A percentile compares a stretch with the other conserved stretches of the same genome.
phyloP scores from a whole-genome alignment of 2,113 vertebrate genomes.

The Rattus rattus region DNA sequence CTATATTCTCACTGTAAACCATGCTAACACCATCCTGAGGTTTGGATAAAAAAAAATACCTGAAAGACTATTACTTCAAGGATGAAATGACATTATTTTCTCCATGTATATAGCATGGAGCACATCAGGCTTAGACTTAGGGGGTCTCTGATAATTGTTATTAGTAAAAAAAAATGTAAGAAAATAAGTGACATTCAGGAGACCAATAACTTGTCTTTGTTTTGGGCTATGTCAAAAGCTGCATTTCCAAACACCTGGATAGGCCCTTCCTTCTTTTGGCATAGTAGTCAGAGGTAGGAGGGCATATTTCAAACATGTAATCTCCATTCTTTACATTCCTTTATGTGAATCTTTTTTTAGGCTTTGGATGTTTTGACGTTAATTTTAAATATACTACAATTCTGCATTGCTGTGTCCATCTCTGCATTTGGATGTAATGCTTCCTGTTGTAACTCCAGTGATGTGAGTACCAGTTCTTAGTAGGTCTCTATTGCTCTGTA shows the following conservation, averaged over 20 bases:
- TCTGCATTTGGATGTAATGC: slow-evolving; percentile 62
- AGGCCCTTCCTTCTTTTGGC: background rate
- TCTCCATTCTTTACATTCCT: background rate
- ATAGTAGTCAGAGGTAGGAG: background rate
- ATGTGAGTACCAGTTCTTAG: background rate
- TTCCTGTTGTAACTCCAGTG: background rate
- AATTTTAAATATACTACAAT: slow-evolving; percentile 46
- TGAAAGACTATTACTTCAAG: background rate
- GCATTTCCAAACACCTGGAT: background rate
- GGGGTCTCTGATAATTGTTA: background rate
- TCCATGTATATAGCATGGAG: background rate
- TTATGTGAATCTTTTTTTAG: background rate
- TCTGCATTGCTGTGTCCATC: slow-evolving; percentile 44
- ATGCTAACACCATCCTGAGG: background rate
- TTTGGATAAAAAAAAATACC: background rate
- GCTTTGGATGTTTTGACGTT: background rate
- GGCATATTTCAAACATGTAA: background rate
- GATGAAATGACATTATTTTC: background rate
- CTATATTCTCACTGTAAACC: background rate
- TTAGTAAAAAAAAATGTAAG: background rate
- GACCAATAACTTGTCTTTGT: background rate
- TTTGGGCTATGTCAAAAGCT: background rate
- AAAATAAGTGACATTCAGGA: background rate
- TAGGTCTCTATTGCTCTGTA: background rate
- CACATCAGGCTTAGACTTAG: background rate